Base-by-base conservation (phyloP, 2,888 invertebrate genomes). In the Eremobia ochroleuca region DNA sequence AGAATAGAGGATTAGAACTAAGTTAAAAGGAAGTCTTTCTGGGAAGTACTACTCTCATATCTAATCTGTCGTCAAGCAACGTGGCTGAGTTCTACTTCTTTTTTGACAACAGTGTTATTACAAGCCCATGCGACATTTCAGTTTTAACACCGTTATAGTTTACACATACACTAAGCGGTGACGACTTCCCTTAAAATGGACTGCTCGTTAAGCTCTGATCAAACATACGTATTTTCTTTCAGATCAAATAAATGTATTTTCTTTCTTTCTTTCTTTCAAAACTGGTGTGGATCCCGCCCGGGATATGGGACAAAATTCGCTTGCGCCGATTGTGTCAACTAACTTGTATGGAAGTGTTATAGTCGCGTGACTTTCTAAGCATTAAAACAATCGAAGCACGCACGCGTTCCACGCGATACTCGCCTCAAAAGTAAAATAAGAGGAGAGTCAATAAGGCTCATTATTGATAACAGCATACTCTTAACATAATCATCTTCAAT, bases 401-500 rank as follows among this genome's bases (percentile, higher is more conserved):
- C 28, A 58, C n/a, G 55, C n/a, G 4, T 52, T 0, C 15, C 15
- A 15, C 28, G 28, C 15, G 15, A 2, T 58, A 28, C 13, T 58
- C 58, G 5, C 28, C 58, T 58, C 15, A 58, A 6, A 28, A 58
- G 28, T 28, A 28, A 58, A 58, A 28, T 58, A 58, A 58, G 28
- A 5, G 0, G 15, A 15, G 5, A 15, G n/a, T 28, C 28, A 15
- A 58, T 58, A 58, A 58, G 28, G 58, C 28, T 58, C 0, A 58
- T 62, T 62, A 13, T 25, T 25, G 25, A 11, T 34, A 25, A 34
- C 4, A 62, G 37, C 25, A 1, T 62, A 21, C 52, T 49, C 15
- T 25, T 52, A 58, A 15, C 28, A 58, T 58, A 58, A 0, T 21
- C 13, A 74, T 73, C 3, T 28, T 66, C 61, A 28, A 64, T 82